Evolutionary conservation across 2,113 vertebrate species (phyloP), one percentile per base, ranked within the genome.

Genomic region (Pao palembangensis): DNA sequence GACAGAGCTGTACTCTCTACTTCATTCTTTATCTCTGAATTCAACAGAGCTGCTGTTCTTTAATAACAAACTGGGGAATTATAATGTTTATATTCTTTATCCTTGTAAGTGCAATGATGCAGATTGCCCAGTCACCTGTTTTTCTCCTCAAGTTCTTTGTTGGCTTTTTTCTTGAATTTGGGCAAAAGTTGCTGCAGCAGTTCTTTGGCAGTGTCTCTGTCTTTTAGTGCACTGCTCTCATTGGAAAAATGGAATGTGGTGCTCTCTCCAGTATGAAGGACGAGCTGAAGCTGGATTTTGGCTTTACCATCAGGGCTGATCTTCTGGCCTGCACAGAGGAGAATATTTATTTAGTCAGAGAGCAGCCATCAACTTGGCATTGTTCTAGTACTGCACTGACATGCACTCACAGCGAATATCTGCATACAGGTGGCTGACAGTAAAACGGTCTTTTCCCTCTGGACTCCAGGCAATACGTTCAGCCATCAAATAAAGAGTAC

Each of bases 291-390:
- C 67, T 99, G 97, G 85, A 99, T 93, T 90, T 99, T 99, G 64
- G 96, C 91, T 92, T 98, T 99, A 58, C 97, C 97, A 80, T 99
- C 97, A 55, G 97, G 97, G 87, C 96, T 99, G 82, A 99, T 99
- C 89, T 99, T 99, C 91, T 99, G 97, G 90, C 96, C 97, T 99
- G 86, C 42, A 49, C 25, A 66, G 53, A 51, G 6, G n/a, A 38
- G 34, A 38, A 12, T 12, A 38, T 38, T 38, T 38, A 10, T 12
- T 38, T 38, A 10, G 17, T 25, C 51, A 28, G 1, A 64, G 15
- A 23, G 16, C 46, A 20, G 21, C 21, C 17, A 7, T 10, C 11
- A 6, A 8, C 20, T 44, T 17, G 8, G 11, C 4, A 47, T 19
- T 1, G 20, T 20, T 5, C 17, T 1, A 19, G 7, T 14, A 18